These are phyloP conservation scores for Pteromalus puparum DNA, from an alignment of 1,140 invertebrate genomes.

Conservation along the genomic window DNA sequence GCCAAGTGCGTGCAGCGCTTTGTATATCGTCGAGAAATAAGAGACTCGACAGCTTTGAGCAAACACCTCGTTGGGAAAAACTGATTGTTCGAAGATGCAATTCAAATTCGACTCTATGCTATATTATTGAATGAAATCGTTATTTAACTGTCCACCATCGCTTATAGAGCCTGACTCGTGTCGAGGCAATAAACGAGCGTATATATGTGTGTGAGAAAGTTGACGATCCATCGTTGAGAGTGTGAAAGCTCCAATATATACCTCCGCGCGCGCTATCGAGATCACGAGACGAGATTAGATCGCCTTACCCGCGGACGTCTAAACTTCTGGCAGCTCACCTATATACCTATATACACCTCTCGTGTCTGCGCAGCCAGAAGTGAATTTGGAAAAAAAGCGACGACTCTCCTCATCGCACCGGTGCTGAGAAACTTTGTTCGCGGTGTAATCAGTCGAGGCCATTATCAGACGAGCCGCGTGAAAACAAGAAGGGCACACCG, in stretches of 20 bases:
- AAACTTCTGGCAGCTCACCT: neutral
- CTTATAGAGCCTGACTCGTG: neutral
- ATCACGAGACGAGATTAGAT: neutral
- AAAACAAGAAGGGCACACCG: neutral
- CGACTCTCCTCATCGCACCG: too few species aligned
- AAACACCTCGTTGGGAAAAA: conserved; percentile 38
- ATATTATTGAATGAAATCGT: conserved; percentile 14
- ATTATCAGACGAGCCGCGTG: neutral
- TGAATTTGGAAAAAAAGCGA: neutral
- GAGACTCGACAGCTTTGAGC: conserved; percentile 8
- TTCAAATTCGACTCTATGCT: neutral
- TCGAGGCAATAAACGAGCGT: neutral
- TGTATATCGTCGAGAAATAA: neutral
- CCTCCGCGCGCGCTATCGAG: neutral
- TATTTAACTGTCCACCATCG: neutral
- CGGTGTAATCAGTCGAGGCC: neutral
- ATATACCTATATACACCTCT: neutral
- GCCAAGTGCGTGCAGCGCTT: conserved; percentile 1
- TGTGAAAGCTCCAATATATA: neutral
- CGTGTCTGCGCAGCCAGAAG: neutral
- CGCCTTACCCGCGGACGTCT: neutral
- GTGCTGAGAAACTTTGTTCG: neutral
- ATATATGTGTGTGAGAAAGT: neutral
- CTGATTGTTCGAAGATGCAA: conserved; percentile 19
- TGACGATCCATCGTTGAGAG: neutral